These are phyloP conservation scores for Magallana gigas DNA, from an alignment of 1,140 invertebrate species.

Conservation along the genomic window DNA sequence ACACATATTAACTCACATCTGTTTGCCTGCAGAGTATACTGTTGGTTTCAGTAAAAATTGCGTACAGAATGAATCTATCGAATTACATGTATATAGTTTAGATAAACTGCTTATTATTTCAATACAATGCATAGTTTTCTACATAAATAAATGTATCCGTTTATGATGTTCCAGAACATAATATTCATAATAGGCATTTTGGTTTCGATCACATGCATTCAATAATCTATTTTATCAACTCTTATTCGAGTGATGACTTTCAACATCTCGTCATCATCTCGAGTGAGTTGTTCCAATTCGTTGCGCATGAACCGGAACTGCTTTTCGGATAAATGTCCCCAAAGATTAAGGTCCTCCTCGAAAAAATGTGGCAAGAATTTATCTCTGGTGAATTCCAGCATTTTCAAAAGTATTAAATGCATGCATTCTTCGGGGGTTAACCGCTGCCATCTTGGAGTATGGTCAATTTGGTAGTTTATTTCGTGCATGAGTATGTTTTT, in stretches of 20 bases:
- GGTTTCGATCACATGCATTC: background rate
- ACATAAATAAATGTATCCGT: no score
- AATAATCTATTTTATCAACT: slow-evolving; percentile 28
- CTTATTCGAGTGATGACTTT: slow-evolving; percentile 43
- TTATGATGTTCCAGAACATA: no score
- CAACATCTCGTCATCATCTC: slow-evolving; percentile 50
- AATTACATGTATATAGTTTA: no score
- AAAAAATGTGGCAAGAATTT: slow-evolving; percentile 67
- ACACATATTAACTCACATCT: no score
- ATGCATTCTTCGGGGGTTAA: slow-evolving; percentile 64
- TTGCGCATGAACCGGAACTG: slow-evolving; percentile 51
- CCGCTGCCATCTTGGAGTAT: slow-evolving; percentile 70
- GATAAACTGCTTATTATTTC: no score
- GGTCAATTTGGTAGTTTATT: slow-evolving; percentile 68
- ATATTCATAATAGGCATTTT: no score
- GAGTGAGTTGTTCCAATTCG: slow-evolving; percentile 46
- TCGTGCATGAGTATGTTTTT: slow-evolving; percentile 69
- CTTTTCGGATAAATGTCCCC: slow-evolving; percentile 40
- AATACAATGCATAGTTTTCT: no score
- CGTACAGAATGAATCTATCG: no score
- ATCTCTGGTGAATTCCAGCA: slow-evolving; percentile 60
- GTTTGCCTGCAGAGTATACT: no score
- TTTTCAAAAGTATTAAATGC: slow-evolving; percentile 60
- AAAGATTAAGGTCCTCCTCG: slow-evolving; percentile 63
- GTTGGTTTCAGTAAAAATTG: no score